Conservation (phyloP, 1,140 invertebrate species). For the Drosophila equinoxialis region DNA sequence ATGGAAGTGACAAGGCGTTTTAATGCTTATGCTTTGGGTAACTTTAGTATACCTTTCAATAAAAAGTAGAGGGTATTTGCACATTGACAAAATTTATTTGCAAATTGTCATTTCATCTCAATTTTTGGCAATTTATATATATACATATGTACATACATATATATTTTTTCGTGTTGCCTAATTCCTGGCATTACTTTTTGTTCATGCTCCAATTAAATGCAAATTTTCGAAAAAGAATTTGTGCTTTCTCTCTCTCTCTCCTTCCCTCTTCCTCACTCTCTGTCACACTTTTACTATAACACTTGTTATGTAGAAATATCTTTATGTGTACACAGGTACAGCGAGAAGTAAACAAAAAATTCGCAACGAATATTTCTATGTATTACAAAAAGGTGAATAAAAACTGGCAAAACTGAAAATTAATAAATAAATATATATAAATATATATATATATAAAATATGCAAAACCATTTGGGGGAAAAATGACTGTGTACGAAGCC, state of each 20-base stretch:
- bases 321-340: background rate
- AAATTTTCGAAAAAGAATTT: conserved; percentile 39
- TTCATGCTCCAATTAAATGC: conserved; percentile 30
- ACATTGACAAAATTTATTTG: conserved; percentile 4
- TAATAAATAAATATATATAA: conserved; percentile 48
- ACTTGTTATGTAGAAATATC: background rate
- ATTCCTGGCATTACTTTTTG: conserved; percentile 15
- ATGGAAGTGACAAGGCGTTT: too few relatives aligned
- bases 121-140: conserved; percentile 7
- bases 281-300: background rate
- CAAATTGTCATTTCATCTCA: conserved; percentile 5
- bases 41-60: too few relatives aligned
- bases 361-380: background rate
- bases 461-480: conserved; percentile 33
- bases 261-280: background rate
- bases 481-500: conserved; percentile 35
- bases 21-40: too few relatives aligned
- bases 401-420: conserved; percentile 27
- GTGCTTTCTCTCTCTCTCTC: background rate
- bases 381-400: background rate
- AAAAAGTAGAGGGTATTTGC: background rate
- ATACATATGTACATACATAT: background rate
- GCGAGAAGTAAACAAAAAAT: background rate
- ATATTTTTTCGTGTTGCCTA: conserved; percentile 2
- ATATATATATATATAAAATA: conserved; percentile 47